A percentile compares a stretch with the other conserved stretches of the same genome.
phyloP scores from a whole-genome alignment of 2,888 invertebrate species.

The Allolobophora icterica region DNA sequence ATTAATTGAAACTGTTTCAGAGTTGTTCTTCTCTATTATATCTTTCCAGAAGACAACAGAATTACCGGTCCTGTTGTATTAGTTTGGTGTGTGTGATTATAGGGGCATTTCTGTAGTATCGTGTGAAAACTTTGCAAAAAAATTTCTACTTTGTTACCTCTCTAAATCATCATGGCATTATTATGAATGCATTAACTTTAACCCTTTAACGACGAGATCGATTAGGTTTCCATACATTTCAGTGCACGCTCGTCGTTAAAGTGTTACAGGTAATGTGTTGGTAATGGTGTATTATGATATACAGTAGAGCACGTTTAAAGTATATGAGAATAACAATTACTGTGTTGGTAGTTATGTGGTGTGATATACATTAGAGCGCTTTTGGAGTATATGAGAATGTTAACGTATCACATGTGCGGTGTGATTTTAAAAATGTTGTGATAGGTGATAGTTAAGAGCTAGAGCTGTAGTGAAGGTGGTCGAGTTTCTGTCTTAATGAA shows the following conservation, averaged over 20 bases:
- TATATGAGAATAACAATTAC: background rate
- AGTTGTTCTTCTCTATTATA: background rate
- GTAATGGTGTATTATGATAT: too few species aligned
- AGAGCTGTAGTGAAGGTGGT: too few species aligned
- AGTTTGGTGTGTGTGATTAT: background rate
- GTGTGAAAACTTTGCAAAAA: background rate
- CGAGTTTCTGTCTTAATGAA: too few species aligned
- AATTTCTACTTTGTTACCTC: background rate
- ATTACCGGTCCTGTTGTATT: background rate
- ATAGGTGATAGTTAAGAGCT: background rate
- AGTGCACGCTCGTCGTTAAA: too few species aligned
- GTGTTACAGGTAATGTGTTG: too few species aligned
- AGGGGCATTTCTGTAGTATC: background rate
- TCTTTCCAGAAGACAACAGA: background rate
- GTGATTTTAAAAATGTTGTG: background rate
- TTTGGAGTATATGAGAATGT: background rate
- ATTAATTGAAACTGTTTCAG: background rate
- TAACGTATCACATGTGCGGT: background rate
- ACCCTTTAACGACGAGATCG: too few species aligned
- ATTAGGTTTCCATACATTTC: too few species aligned
- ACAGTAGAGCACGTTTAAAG: too few species aligned
- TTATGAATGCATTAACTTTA: background rate
- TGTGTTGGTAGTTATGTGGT: background rate
- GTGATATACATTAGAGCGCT: background rate
- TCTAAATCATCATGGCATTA: background rate